Percentiles rank a stretch among this genome's conserved stretches.
These are phyloP conservation scores for Deilephila porcellus DNA, from an alignment of 2,888 invertebrate genomes.

Conservation along the genomic window DNA sequence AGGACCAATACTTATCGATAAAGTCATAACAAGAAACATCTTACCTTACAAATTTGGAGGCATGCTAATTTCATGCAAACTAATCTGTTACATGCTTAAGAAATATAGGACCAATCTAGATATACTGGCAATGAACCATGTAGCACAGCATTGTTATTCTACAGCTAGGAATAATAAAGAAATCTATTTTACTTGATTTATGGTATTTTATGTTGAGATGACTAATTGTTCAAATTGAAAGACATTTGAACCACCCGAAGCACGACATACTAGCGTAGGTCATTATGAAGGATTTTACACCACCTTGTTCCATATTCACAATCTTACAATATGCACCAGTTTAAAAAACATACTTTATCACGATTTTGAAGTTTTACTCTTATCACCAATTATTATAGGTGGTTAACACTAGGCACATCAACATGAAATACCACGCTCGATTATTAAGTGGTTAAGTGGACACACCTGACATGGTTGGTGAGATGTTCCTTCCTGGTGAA, in stretches of 20 bases:
- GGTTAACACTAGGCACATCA: not conserved
- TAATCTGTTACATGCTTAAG: constrained; percentile 52
- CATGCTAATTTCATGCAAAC: constrained; percentile 56
- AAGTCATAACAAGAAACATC: constrained; percentile 28
- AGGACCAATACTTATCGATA: constrained; percentile 12
- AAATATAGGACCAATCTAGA: constrained; percentile 37
- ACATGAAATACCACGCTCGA: not conserved
- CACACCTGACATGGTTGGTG: constrained; percentile 91
- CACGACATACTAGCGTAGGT: too few species aligned
- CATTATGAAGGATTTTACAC: too few species aligned
- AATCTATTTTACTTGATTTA: constrained; percentile 30
- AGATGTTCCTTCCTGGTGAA: constrained; percentile 95
- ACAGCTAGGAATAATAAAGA: constrained; percentile 41
- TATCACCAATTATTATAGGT: too few species aligned
- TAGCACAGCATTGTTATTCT: constrained; percentile 76
- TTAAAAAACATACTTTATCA: too few species aligned
- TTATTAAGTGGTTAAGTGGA: not conserved
- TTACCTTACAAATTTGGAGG: constrained; percentile 44
- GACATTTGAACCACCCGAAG: not conserved
- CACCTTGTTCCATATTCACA: too few species aligned
- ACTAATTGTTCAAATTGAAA: not conserved
- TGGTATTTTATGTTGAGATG: constrained; percentile 20
- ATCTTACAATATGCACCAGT: too few species aligned
- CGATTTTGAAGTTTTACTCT: too few species aligned
- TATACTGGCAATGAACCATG: constrained; percentile 49